Evolutionary conservation across 2,888 invertebrate species (phyloP), one percentile per base, ranked within the genome.

Genomic region (Trilocha varians): DNA sequence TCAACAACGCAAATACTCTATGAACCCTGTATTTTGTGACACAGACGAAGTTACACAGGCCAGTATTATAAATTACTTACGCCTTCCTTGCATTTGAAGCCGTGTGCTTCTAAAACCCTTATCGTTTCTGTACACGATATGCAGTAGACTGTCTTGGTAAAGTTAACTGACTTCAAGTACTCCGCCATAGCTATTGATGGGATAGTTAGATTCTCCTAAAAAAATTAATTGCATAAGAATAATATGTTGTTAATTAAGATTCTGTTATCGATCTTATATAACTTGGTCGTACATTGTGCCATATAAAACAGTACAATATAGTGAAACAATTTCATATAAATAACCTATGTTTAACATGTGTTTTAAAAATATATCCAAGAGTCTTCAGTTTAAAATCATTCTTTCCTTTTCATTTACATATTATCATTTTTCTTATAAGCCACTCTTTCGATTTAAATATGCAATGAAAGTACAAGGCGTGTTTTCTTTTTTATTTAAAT

Each of bases 171-270:
- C 51, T 88, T 87, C 33, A 90, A 60, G 47, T 88, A 88, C 50
- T 87, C 83, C 0, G 75, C 72, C 33, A 89, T 84, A 0, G 88
- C 88, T 18, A 65, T 55, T 0, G 87, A 80, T 0, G 89, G 88
- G 35, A 78, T 66, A 1, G 87, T 82, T 0, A 89, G 65, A 38
- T 85, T 73, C 32, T 84, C 75, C 82, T 79, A 61, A 40, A 78
- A 80, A 35, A 38, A 50, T 36, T 16, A 41, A 44, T 40, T 35
- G 18, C 35, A 36, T 42, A 34, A 11, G 16, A n/a, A 41, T 32
- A 38, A 16, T 14, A 13, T 9, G n/a, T n/a, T 1, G 14, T 13
- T 43, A 69, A 84, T 77, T 55, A 85, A 84, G 44, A 52, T 70
- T 35, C 84, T 84, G 47, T 78, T 59, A 13, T 73, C 57, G 32